Base-by-base conservation (phyloP, 2,113 vertebrate species). In the Brienomyrus brachyistius region DNA sequence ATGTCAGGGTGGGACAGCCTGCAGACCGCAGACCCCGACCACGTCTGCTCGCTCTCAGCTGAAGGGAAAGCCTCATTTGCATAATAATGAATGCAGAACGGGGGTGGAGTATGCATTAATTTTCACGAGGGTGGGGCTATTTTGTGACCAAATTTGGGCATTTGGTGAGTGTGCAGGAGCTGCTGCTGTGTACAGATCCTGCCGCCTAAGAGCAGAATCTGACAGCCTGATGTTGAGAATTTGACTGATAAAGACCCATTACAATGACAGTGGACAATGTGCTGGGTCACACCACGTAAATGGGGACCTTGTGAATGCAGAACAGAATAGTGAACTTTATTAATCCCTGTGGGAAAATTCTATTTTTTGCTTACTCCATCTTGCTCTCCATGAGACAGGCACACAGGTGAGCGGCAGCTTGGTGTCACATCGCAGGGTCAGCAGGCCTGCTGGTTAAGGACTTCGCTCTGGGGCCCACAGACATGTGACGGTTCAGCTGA, bases 101-200 rank as follows among this genome's bases (percentile, higher is more conserved):
- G 45, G 83, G 83, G 45, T 5, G 83, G 15, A 17, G 47, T 9
- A 51, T 43, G 35, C 51, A 89, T 89, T 83, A 19, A 83, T 84
- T 19, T 89, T 84, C 31, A 83, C 59, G 66, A 52, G 48, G 51
- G 77, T 13, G 7, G 35, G 47, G 7, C 23, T 48, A 13, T n/a
- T 86, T 86, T 86, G 45, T 86, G 23, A 86, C 45, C 83, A 86
- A 27, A 50, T 86, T 17, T 86, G 83, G 83, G n/a, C 77, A 54
- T 89, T 51, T 45, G 21, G 77, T 47, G 51, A n/a, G 15, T 7
- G 11, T 9, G 17, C 19, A 31, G 80, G 51, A 50, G 48, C 40
- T 35, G 82, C 9, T 3, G 83, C 45, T 85, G 45, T 27, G 62
- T 13, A 80, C 6, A 31, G 35, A 77, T 43, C 35, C 6, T 4